These are phyloP conservation scores for Orbicella faveolata DNA, from an alignment of 64 coral and sea anemone species.

Conservation along the genomic window DNA sequence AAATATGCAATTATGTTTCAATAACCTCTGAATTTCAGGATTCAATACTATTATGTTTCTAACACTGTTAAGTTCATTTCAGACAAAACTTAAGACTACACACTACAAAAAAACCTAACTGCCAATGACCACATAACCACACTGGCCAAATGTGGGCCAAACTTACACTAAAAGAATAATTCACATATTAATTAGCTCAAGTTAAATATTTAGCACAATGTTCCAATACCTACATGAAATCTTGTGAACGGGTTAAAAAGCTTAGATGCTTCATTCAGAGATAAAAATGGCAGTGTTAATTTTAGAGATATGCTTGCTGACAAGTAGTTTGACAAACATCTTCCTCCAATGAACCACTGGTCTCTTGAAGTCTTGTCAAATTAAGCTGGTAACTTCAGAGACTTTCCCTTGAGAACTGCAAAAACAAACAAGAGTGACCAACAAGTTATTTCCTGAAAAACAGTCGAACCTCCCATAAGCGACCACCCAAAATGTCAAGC, in stretches of 20 bases:
- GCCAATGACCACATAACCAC: too few species aligned
- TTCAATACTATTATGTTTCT: too few species aligned
- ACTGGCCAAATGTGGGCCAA: neutral
- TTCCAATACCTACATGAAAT: neutral
- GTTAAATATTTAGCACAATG: conserved; percentile 10
- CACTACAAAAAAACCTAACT: too few species aligned
- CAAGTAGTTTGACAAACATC: neutral
- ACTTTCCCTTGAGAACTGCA: conserved; percentile 97
- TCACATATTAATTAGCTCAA: conserved; percentile 10
- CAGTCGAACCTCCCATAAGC: too few species aligned
- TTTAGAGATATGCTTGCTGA: conserved; percentile 6
- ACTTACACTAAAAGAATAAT: neutral
- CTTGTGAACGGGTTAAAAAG: neutral
- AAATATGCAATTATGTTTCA: too few species aligned
- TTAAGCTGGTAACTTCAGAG: conserved; percentile 94
- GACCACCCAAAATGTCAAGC: too few species aligned
- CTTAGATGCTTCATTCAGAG: neutral
- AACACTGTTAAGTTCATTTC: too few species aligned
- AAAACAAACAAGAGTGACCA: conserved; percentile 33
- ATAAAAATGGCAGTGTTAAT: conserved; percentile 3
- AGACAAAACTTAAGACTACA: too few species aligned
- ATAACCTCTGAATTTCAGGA: too few species aligned
- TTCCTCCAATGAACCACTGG: neutral
- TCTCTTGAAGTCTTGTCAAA: conserved; percentile 8
- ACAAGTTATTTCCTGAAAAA: neutral